Base-by-base conservation (phyloP, 2,113 vertebrate species). In the Paracanthobrama guichenoti region DNA sequence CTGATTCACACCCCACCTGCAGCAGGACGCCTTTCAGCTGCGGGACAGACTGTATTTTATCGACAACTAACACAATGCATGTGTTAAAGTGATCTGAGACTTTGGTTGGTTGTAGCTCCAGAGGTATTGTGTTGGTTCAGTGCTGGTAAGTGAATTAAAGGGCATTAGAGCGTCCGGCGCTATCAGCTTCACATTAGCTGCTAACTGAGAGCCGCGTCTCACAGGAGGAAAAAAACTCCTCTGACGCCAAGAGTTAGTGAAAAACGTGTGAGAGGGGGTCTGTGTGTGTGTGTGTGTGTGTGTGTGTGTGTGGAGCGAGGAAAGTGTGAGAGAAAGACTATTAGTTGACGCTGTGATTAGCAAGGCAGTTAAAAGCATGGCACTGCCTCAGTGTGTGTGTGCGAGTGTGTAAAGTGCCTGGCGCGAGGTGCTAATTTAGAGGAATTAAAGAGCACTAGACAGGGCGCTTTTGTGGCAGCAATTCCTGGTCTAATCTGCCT, bases 381-480 rank as follows among this genome's bases (percentile, higher is more conserved):
- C 53, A 57, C 62, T 71, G 75, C 53, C 6, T 88, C 62, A 7
- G 84, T 75, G 64, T 59, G 50, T 50, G 78, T 31, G 59, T 12
- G 55, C 22, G 46, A 44, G 79, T 75, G 79, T 55, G n/a, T 57
- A 35, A 57, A 72, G 44, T 92, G 90, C 90, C 90, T 93, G 93
- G 92, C 92, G 89, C 89, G 1, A 67, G 88, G 91, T 93, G 92
- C 92, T 94, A 93, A 95, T 95, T 94, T 94, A 92, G 92, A 87
- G 88, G 93, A 94, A 94, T 94, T 93, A 94, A 94, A 94, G 93
- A 94, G 91, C 93, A 94, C 93, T 93, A 95, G 93, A 94, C 94
- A 92, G 77, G 79, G 90, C 89, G 91, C 92, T 91, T 93, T 94
- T 94, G 93, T 94, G 93, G 91, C 89, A 93, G 89, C 89, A 87